These are phyloP conservation scores for Amphipyra tragopoginis DNA, from an alignment of 2,888 invertebrate genomes.

Conservation along the genomic window DNA sequence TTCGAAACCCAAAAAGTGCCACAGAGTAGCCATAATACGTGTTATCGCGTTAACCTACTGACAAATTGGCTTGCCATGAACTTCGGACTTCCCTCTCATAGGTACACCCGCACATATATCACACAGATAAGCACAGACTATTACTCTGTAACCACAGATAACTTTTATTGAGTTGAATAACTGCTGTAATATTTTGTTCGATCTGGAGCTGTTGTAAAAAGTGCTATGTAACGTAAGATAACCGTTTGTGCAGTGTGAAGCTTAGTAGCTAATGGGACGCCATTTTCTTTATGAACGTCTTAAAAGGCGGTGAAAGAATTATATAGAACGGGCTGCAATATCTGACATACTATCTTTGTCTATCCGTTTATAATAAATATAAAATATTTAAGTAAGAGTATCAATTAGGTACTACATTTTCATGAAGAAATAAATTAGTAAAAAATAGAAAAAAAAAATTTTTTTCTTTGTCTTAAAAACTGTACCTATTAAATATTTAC, in stretches of 20 bases:
- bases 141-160: conserved; percentile 53
- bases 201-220: conserved; percentile 38
- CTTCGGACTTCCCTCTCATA: conserved; percentile 49
- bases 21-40: conserved; percentile 40
- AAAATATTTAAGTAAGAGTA: neutral
- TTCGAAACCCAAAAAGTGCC: conserved; percentile 32
- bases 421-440: no score
- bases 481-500: no score
- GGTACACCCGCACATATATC: conserved; percentile 56
- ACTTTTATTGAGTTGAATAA: conserved; percentile 59
- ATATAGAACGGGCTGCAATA: no score
- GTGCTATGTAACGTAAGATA: conserved; percentile 41
- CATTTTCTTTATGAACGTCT: conserved; percentile 41
- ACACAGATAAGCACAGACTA: conserved; percentile 59
- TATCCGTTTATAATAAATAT: no score
- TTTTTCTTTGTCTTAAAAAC: no score
- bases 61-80: conserved; percentile 56
- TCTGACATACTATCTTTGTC: no score
- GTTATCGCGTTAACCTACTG: conserved; percentile 53
- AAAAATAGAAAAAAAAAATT: no score
- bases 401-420: no score
- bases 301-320: conserved; percentile 21
- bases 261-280: conserved; percentile 23
- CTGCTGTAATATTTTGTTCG: conserved; percentile 49
- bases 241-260: conserved; percentile 36